Conservation (phyloP, 2,797 vertebrate species). For the Anabas testudineus region DNA sequence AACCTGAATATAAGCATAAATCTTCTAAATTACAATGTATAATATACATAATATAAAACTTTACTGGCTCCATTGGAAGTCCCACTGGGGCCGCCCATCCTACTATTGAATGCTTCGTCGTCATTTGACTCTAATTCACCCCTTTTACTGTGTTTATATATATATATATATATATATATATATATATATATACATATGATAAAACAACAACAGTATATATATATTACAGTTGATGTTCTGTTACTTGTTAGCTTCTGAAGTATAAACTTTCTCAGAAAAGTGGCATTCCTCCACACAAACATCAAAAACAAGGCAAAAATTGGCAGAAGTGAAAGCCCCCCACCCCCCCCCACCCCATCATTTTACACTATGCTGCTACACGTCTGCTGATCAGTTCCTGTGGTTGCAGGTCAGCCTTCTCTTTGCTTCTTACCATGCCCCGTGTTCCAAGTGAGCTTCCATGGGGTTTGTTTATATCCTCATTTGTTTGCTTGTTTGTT, state of each 20-base stretch:
- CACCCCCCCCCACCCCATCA: slow-evolving; percentile 11
- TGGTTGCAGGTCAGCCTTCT: slow-evolving; percentile 59
- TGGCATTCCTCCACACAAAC: background rate
- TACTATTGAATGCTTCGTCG: slow-evolving; percentile 37
- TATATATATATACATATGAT: no score
- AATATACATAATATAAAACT: no score
- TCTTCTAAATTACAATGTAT: slow-evolving; percentile 11
- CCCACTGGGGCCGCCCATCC: slow-evolving; percentile 25
- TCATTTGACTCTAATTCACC: slow-evolving; percentile 40
- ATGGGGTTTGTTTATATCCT: slow-evolving; percentile 68
- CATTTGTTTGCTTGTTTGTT: slow-evolving; percentile 79
- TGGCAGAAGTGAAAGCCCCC: slow-evolving; percentile 7
- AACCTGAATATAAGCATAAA: background rate
- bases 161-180: no score
- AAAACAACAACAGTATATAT: no score
- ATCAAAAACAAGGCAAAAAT: slow-evolving; percentile 16
- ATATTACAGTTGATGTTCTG: slow-evolving; percentile 13
- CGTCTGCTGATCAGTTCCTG: slow-evolving; percentile 38
- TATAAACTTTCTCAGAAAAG: slow-evolving; percentile 28
- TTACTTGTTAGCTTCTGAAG: slow-evolving; percentile 15
- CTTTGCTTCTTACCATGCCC: slow-evolving; percentile 26
- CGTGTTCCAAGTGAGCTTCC: slow-evolving; percentile 54
- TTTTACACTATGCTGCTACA: slow-evolving; percentile 14
- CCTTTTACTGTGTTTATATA: no score
- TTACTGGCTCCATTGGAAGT: slow-evolving; percentile 12